Base-by-base conservation (phyloP, 2,797 vertebrate genomes). In the Myotis planiceps region DNA sequence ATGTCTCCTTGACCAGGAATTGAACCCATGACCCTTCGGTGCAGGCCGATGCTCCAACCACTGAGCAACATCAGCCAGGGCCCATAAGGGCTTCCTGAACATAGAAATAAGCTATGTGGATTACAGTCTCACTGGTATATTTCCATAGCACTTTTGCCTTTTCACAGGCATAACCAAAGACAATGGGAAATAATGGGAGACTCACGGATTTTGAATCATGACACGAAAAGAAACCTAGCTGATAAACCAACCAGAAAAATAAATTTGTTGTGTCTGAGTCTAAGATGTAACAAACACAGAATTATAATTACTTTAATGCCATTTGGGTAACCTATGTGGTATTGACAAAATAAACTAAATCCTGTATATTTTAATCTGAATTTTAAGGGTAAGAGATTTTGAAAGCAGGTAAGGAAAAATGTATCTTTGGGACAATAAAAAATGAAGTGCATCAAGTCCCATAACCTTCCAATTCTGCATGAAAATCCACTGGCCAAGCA, bases 281-380 rank as follows among this genome's bases (percentile, higher is more conserved):
- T 15, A 51, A 25, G 42, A 47, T 16, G 6, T 15, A 53, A 63
- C 29, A 6, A 66, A 55, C 51, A 71, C 9, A 71, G 60, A 83
- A 83, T 92, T 63, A 21, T 4, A 32, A 42, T 34, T 29, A 79
- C 72, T 90, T 81, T 81, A 29, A 71, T 83, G 71, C 29, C 32
- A 88, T 39, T 63, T 76, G 8, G 27, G 1, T 58, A n/a, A 53
- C 12, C n/a, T 58, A 12, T 1, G 0, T 93, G 8, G 0, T 82
- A 88, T 45, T 91, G 58, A 66, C 47, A 88, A 94, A 93, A 93
- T 58, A 53, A 65, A 51, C 25, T 78, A 76, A 68, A 78, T 9
- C 10, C 32, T 49, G 3, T 15, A 87, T 27, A 78, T 81, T 92
- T 95, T 63, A 65, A 93, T 39, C 15, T 95, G 65, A 85, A 66